Evolutionary conservation across 2,888 invertebrate species (phyloP).

Genomic region (Lithophane socia): DNA sequence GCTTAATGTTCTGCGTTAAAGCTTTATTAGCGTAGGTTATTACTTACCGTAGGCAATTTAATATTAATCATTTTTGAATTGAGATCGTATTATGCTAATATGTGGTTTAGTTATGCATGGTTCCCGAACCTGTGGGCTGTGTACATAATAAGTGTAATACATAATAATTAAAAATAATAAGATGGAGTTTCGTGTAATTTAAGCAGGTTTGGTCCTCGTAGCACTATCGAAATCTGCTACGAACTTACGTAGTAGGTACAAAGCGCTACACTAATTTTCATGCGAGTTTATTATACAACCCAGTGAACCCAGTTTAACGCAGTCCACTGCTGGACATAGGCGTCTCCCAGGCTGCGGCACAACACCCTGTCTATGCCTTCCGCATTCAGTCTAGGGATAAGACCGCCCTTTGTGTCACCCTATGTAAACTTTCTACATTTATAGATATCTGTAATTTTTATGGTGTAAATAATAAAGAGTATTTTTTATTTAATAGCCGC

Average conservation of each 20-base stretch:
- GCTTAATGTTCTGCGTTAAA: not conserved
- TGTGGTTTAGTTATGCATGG: constrained; percentile 16
- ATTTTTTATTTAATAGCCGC: too few species aligned
- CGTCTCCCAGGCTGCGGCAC: too few species aligned
- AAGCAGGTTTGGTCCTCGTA: not conserved
- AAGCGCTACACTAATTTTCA: not conserved
- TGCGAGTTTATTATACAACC: not conserved
- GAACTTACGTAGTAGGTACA: not conserved
- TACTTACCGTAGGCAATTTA: constrained; percentile 16
- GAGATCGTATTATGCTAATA: constrained; percentile 23
- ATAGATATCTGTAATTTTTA: too few species aligned
- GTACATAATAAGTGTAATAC: constrained; percentile 22
- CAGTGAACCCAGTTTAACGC: too few species aligned
- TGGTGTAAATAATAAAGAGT: too few species aligned
- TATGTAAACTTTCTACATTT: too few species aligned
- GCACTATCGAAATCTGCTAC: not conserved
- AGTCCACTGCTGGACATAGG: too few species aligned
- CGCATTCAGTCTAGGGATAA: too few species aligned
- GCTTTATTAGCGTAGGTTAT: constrained; percentile 23
- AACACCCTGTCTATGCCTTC: too few species aligned
- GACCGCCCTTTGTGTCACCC: too few species aligned
- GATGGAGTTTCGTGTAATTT: not conserved
- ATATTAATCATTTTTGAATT: constrained; percentile 20
- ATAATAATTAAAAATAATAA: not conserved
- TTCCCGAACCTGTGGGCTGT: not conserved